Percentiles rank a stretch among this genome's conserved stretches.
Evolutionary conservation across 2,888 invertebrate species (phyloP).

Genomic region (Aleiodes testaceus): DNA sequence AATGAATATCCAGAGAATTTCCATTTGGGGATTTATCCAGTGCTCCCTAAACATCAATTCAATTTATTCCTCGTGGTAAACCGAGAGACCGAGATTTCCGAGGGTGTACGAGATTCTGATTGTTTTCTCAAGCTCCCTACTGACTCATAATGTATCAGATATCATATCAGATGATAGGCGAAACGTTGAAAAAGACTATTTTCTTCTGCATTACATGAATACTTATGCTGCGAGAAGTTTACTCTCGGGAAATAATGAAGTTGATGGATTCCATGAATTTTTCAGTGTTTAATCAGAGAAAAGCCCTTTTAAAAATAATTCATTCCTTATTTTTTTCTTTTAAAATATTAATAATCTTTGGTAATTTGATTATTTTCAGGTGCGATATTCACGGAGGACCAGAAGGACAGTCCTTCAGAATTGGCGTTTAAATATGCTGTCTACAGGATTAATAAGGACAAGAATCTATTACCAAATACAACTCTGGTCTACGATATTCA

Average conservation of each 20-base stretch:
- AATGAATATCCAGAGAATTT: constrained; percentile 34
- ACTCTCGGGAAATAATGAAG: too few species aligned
- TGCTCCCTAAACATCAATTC: not conserved
- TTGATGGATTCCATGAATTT: not conserved
- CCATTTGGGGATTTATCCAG: constrained; percentile 27
- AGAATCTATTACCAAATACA: constrained; percentile 86
- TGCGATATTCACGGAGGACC: constrained; percentile 93
- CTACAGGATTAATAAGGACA: constrained; percentile 93
- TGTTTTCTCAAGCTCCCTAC: not conserved
- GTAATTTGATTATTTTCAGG: constrained; percentile 76
- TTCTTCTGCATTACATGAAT: too few species aligned
- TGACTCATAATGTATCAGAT: constrained; percentile 2
- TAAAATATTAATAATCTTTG: not conserved
- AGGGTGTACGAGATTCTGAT: constrained; percentile 1
- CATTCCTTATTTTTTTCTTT: not conserved
- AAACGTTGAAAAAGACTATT: too few species aligned
- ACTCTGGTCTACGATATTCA: constrained; percentile 95
- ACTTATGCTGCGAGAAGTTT: too few species aligned
- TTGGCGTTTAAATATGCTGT: constrained; percentile 96
- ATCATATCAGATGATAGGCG: not conserved
- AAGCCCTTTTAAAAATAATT: too few species aligned
- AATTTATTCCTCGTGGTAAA: constrained; percentile 2
- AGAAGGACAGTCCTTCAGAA: constrained; percentile 89
- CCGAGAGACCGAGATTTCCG: not conserved
- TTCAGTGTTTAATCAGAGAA: not conserved